phyloP scores from a whole-genome alignment of 53 echinoderm and acorn worm genomes.

The Echinarachnius parma region DNA sequence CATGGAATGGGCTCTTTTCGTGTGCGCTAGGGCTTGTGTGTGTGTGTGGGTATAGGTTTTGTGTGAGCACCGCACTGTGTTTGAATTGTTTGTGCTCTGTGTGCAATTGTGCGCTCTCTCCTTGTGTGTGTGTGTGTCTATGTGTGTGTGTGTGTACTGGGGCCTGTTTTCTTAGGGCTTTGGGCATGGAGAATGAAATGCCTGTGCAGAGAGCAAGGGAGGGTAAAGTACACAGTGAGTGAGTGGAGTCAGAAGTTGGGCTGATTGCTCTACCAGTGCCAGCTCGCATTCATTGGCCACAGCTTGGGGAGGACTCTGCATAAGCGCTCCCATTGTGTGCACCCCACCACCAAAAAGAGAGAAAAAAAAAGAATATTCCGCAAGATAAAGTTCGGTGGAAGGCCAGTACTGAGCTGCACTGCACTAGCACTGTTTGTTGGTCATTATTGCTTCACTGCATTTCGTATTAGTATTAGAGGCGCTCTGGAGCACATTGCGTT shows the following conservation, averaged over 20 bases:
- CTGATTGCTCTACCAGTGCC: slow-evolving; percentile 29
- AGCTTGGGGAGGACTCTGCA: slow-evolving; percentile 25
- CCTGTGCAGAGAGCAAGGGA: slow-evolving; percentile 27
- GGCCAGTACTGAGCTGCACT: slow-evolving; percentile 3
- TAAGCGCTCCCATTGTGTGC: slow-evolving; percentile 37
- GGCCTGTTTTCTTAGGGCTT: slow-evolving; percentile 27
- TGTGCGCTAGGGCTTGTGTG: too few relatives aligned
- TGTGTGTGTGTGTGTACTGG: slow-evolving; percentile 14
- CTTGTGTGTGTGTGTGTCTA: not conserved
- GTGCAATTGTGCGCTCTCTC: not conserved
- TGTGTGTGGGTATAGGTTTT: too few relatives aligned
- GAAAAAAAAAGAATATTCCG: too few relatives aligned
- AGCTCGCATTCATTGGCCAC: not conserved
- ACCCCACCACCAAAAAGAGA: slow-evolving; percentile 7
- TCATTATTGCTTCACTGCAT: not conserved
- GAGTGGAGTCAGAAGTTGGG: not conserved
- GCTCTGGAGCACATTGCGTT: slow-evolving; percentile 1
- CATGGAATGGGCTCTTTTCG: too few relatives aligned
- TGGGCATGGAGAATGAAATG: slow-evolving; percentile 24
- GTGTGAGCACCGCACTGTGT: too few relatives aligned
- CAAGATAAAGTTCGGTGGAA: slow-evolving; percentile 29
- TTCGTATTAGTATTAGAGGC: not conserved
- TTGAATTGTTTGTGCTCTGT: not conserved
- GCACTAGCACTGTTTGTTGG: too few relatives aligned
- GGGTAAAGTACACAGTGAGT: too few relatives aligned